A percentile compares a stretch with the other conserved stretches of the same genome.
These are phyloP conservation scores for Hozukius guyotensis DNA, from an alignment of 2,797 vertebrate genomes.

Conservation along the genomic window DNA sequence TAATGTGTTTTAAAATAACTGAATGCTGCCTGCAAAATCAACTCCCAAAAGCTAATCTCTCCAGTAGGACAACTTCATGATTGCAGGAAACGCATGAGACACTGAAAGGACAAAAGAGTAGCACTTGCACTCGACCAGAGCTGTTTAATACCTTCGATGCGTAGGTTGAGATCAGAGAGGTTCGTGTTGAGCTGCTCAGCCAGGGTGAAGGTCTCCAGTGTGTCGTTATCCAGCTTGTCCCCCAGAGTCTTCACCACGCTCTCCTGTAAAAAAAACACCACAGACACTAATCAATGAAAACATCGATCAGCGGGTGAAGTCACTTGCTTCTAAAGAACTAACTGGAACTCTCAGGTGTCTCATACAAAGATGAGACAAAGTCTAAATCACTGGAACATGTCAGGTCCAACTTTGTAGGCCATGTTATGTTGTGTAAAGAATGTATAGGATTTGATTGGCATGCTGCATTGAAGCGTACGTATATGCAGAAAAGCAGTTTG, in stretches of 20 bases:
- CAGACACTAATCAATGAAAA: constrained; percentile 27
- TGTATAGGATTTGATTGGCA: background rate
- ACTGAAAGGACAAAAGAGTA: background rate
- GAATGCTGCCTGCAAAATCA: background rate
- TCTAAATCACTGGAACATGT: background rate
- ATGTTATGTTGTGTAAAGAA: background rate
- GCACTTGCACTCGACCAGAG: background rate
- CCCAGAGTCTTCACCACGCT: constrained; percentile 78
- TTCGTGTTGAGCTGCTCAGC: constrained; percentile 87
- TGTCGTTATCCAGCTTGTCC: constrained; percentile 81
- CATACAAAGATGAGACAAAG: background rate
- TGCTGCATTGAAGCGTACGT: background rate
- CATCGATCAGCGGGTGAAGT: background rate
- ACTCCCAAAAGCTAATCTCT: background rate
- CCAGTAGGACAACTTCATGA: background rate
- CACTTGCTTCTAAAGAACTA: background rate
- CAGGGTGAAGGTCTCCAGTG: constrained; percentile 79
- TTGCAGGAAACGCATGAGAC: background rate
- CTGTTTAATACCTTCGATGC: constrained; percentile 88
- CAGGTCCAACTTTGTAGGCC: background rate
- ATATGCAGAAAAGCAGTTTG: background rate
- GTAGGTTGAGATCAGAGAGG: constrained; percentile 83
- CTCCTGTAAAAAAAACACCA: constrained; percentile 82
- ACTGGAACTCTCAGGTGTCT: background rate
- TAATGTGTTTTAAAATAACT: background rate